Evolutionary conservation across 2,888 invertebrate species (phyloP).

Genomic region (Spisula subtruncata): DNA sequence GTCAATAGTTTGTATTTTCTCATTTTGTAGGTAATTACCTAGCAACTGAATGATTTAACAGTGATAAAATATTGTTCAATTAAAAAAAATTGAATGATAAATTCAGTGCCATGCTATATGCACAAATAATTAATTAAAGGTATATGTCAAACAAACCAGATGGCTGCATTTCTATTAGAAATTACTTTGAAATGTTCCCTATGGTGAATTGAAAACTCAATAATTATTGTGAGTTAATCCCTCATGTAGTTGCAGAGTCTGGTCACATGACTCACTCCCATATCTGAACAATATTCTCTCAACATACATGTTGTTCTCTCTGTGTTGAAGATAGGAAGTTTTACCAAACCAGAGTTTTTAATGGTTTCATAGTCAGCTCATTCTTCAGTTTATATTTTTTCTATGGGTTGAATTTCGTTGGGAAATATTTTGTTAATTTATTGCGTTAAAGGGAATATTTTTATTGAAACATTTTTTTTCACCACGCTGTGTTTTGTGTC

Average conservation of each 20-base stretch:
- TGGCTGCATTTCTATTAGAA: too few species aligned
- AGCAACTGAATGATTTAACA: too few species aligned
- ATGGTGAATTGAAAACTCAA: neutral
- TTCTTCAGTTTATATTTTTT: conserved; percentile 24
- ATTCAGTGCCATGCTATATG: too few species aligned
- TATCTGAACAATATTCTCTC: conserved; percentile 53
- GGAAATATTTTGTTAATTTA: conserved; percentile 15
- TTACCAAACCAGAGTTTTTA: neutral
- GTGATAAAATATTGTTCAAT: too few species aligned
- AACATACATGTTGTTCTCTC: conserved; percentile 26
- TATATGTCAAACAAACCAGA: too few species aligned
- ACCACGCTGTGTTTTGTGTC: conserved; percentile 25
- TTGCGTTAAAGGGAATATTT: conserved; percentile 32
- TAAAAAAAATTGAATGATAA: too few species aligned
- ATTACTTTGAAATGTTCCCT: conserved; percentile 2
- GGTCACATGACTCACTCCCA: conserved; percentile 65
- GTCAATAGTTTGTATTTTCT: too few species aligned
- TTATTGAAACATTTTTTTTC: neutral
- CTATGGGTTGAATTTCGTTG: conserved; percentile 27
- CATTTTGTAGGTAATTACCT: too few species aligned
- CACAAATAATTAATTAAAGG: too few species aligned
- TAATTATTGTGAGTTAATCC: conserved; percentile 48
- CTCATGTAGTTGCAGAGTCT: conserved; percentile 56
- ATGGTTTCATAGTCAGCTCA: conserved; percentile 28
- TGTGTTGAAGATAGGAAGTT: neutral